These are phyloP conservation scores for Folsomia manolachei DNA, from an alignment of 2,888 invertebrate genomes.

Conservation along the genomic window DNA sequence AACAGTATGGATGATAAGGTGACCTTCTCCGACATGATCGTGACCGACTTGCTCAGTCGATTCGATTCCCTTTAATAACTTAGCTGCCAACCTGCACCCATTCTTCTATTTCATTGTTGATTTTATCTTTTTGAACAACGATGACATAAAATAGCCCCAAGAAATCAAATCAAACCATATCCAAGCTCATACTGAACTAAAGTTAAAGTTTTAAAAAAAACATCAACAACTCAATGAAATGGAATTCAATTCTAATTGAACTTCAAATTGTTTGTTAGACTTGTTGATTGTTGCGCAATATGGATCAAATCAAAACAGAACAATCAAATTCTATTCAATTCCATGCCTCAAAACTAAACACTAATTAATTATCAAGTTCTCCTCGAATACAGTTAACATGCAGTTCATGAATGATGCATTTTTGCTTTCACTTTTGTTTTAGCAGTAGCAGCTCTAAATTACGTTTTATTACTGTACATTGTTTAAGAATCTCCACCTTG, in stretches of 20 bases:
- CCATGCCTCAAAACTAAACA: background rate
- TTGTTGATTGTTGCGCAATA: background rate
- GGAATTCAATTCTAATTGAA: background rate
- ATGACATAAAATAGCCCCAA: background rate
- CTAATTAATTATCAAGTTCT: background rate
- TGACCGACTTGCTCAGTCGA: background rate
- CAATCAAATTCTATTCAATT: background rate
- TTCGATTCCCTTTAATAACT: too few relatives aligned
- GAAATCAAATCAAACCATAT: background rate
- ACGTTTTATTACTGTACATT: background rate
- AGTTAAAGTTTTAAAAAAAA: too few relatives aligned
- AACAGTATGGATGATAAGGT: slow-evolving; percentile 14
- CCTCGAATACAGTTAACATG: too few relatives aligned
- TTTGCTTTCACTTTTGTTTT: background rate
- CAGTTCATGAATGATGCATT: background rate
- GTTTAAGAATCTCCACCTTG: too few relatives aligned
- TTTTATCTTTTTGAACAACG: background rate
- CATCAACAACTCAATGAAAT: background rate
- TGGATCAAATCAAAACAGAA: background rate
- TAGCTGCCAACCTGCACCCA: background rate
- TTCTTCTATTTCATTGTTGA: background rate
- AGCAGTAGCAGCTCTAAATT: background rate
- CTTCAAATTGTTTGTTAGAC: background rate
- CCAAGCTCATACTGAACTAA: background rate
- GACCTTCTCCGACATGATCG: slow-evolving; percentile 27